phyloP scores from a whole-genome alignment of 92 coral and sea anemone species.

The Chrysogorgia sp. region DNA sequence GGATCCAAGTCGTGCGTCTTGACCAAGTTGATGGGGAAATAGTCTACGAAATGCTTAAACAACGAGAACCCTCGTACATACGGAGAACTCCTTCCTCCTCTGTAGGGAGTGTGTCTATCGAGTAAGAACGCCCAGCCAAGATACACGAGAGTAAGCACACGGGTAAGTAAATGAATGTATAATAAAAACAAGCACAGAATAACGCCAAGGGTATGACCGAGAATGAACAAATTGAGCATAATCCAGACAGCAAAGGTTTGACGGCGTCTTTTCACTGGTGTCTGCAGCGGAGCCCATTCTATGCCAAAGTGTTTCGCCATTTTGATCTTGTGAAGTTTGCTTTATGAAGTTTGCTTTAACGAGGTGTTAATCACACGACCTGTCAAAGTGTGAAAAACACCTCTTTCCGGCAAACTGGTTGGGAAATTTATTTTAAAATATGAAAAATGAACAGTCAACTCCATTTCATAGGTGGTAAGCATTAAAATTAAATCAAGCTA shows the following conservation, averaged over 20 bases:
- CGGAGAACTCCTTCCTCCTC: conserved; percentile 73
- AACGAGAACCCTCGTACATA: conserved; percentile 61
- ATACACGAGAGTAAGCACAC: conserved; percentile 66
- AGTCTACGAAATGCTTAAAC: conserved; percentile 87
- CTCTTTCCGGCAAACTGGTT: too few relatives aligned
- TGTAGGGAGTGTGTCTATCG: conserved; percentile 75
- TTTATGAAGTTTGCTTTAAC: too few relatives aligned
- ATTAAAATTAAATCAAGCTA: too few relatives aligned
- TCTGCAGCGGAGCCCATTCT: conserved; percentile 89
- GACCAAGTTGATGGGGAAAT: conserved; percentile 74
- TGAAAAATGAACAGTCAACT: too few relatives aligned
- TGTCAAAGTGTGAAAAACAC: too few relatives aligned
- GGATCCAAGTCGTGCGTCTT: conserved; percentile 90
- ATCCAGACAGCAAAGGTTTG: conserved; percentile 78
- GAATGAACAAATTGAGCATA: conserved; percentile 69
- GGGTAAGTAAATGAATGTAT: conserved; percentile 52
- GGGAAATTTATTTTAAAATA: too few relatives aligned
- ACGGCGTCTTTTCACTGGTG: conserved; percentile 75
- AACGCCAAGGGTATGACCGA: conserved; percentile 73
- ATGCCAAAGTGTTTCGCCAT: conserved; percentile 68
- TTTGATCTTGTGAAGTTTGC: too few relatives aligned
- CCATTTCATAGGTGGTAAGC: too few relatives aligned
- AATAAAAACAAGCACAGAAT: conserved; percentile 61
- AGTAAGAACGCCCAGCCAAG: conserved; percentile 89
- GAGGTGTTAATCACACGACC: too few relatives aligned